Evolutionary conservation across 2,113 vertebrate genomes (phyloP).

Genomic region (Noctilio leporinus): DNA sequence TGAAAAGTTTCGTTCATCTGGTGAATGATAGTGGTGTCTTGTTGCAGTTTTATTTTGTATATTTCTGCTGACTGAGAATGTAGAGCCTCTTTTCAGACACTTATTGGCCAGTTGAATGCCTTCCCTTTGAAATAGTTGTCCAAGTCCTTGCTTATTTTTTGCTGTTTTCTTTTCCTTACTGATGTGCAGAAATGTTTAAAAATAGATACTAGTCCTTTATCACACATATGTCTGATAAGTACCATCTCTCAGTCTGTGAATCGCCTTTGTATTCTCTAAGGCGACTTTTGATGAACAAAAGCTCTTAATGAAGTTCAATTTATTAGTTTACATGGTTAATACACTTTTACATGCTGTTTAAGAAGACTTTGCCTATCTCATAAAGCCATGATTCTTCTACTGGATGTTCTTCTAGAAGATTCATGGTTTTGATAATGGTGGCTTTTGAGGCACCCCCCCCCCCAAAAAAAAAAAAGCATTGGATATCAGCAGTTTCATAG

Average conservation of each 20-base stretch:
- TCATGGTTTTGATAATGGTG: not conserved
- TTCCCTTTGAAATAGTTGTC: not conserved
- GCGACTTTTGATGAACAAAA: not conserved
- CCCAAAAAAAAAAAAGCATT: not conserved
- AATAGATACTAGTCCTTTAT: not conserved
- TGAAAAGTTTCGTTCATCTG: too few species aligned
- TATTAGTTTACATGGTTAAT: not conserved
- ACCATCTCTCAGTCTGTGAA: not conserved
- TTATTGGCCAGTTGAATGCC: not conserved
- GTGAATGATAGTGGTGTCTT: not conserved
- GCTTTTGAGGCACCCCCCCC: not conserved
- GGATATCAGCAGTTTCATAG: not conserved
- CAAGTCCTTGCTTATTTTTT: not conserved
- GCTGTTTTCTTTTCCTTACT: not conserved
- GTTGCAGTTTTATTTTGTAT: not conserved
- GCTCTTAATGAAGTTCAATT: not conserved
- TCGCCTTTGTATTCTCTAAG: not conserved
- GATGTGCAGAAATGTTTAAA: not conserved
- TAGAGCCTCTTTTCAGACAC: not conserved
- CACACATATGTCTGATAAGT: rapidly evolving
- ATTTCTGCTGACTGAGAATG: not conserved
- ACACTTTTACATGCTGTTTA: not conserved
- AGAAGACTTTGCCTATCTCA: not conserved
- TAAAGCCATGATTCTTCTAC: not conserved
- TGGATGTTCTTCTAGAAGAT: not conserved